Evolutionary conservation across 2,888 invertebrate genomes (phyloP).

Genomic region (Frankliniella intonsa): DNA sequence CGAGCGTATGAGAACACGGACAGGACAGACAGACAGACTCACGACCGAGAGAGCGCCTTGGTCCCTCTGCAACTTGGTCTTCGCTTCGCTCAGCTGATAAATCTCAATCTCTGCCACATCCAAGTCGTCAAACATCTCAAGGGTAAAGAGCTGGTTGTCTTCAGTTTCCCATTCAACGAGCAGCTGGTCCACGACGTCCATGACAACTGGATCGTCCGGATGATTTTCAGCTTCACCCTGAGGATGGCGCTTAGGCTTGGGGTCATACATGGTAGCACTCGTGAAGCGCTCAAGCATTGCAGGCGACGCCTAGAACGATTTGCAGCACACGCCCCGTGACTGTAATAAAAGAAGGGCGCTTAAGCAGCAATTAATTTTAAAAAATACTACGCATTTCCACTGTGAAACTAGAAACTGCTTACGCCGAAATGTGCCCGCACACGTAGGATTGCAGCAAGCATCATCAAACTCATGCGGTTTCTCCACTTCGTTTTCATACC

Average conservation of each 20-base stretch:
- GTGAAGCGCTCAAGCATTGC: slow-evolving; percentile 35
- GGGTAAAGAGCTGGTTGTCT: not conserved
- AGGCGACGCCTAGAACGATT: slow-evolving; percentile 35
- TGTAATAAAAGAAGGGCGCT: not conserved
- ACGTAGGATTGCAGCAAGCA: slow-evolving; percentile 37
- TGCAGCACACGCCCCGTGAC: slow-evolving; percentile 33
- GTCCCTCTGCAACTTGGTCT: no score
- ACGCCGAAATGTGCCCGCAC: slow-evolving; percentile 36
- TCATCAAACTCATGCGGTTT: slow-evolving; percentile 36
- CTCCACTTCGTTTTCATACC: slow-evolving; percentile 36
- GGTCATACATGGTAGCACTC: slow-evolving; percentile 36
- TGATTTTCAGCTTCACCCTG: not conserved
- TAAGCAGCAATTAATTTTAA: no score
- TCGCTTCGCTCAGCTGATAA: no score
- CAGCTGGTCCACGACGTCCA: not conserved
- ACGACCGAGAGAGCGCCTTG: no score
- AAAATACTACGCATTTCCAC: no score
- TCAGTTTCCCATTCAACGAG: not conserved
- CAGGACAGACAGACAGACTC: no score
- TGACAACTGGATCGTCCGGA: not conserved
- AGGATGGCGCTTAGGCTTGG: slow-evolving; percentile 31
- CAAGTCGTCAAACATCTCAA: not conserved
- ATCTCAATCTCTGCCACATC: not conserved
- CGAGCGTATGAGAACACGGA: no score
- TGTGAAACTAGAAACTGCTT: slow-evolving; percentile 5